These are phyloP conservation scores for Platorchestia sp. DNA, from an alignment of 1,140 invertebrate species.

Conservation along the genomic window DNA sequence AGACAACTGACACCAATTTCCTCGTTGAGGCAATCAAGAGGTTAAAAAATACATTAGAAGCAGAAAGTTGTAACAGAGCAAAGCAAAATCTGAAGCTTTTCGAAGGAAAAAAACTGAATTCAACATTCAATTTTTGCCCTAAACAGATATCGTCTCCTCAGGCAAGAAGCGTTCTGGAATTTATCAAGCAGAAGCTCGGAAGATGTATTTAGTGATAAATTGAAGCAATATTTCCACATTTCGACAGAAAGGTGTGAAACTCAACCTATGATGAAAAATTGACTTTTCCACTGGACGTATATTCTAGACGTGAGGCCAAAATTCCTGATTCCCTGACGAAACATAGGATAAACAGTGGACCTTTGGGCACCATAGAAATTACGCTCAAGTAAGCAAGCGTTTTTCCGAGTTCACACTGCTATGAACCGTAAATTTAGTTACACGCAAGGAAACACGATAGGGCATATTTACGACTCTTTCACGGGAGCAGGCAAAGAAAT, in stretches of 20 bases:
- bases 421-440: no score
- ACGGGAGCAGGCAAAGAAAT: background rate
- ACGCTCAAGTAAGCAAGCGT: background rate
- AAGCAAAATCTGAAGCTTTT: background rate
- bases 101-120: background rate
- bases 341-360: background rate
- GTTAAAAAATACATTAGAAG: background rate
- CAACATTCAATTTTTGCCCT: background rate
- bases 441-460: no score
- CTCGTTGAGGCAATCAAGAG: background rate
- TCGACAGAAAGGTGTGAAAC: background rate
- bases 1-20: no score
- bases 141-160: background rate
- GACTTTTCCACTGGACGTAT: background rate
- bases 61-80: background rate
- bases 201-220: background rate
- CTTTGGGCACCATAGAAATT: background rate
- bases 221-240: background rate
- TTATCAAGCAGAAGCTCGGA: background rate
- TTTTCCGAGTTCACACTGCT: background rate
- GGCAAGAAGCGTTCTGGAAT: background rate
- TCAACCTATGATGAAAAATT: background rate
- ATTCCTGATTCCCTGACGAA: background rate
- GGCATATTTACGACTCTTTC: no score
- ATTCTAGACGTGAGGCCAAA: background rate